Evolutionary conservation across 2,888 invertebrate species (phyloP).

Genomic region (Drosophila koepferae): DNA sequence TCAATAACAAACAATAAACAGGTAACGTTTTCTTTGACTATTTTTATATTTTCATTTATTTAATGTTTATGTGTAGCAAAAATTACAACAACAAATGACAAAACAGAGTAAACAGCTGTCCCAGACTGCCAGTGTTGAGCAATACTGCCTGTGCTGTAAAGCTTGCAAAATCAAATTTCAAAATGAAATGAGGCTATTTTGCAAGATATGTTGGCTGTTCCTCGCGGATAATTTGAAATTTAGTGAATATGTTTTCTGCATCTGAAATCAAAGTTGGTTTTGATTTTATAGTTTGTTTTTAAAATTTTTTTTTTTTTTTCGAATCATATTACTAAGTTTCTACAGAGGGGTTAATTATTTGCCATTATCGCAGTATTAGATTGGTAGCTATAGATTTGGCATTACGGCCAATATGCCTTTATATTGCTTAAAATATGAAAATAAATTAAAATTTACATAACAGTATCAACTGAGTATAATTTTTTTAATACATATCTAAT

Average conservation of each 20-base stretch:
- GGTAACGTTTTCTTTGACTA: slow-evolving; percentile 57
- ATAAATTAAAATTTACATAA: neutral
- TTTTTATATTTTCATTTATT: slow-evolving; percentile 61
- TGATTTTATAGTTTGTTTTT: neutral
- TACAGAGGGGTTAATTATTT: neutral
- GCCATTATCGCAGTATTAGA: neutral
- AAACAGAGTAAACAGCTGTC: slow-evolving; percentile 63
- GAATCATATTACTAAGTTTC: neutral
- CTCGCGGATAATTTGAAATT: neutral
- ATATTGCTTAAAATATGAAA: neutral
- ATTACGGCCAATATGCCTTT: neutral
- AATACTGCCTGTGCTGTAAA: slow-evolving; percentile 29
- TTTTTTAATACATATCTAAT: neutral
- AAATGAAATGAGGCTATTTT: neutral
- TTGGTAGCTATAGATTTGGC: too few relatives aligned
- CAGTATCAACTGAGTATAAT: neutral
- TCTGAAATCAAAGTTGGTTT: neutral
- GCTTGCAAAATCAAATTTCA: slow-evolving; percentile 9
- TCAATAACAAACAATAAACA: slow-evolving; percentile 61
- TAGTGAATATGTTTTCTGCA: neutral
- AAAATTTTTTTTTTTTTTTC: neutral
- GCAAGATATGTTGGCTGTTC: neutral
- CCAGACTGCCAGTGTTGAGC: slow-evolving; percentile 45
- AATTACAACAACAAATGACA: slow-evolving; percentile 64
- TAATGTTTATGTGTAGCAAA: slow-evolving; percentile 60